Percentiles rank a stretch among this genome's conserved stretches.
Evolutionary conservation across 2,888 invertebrate genomes (phyloP).

Genomic region (Amblyteles armatorius): DNA sequence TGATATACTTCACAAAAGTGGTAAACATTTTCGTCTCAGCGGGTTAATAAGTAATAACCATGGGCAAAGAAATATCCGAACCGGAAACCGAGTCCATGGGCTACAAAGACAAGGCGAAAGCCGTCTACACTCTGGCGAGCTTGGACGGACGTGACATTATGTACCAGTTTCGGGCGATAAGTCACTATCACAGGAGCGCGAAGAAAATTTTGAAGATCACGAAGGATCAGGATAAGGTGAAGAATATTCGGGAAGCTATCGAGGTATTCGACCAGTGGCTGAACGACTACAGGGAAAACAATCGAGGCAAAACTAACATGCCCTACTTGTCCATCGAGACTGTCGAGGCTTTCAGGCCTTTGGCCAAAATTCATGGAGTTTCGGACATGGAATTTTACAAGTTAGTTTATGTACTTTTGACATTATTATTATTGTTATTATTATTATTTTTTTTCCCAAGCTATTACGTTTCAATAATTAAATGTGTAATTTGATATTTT

Average conservation of each 20-base stretch:
- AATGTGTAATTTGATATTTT: no score
- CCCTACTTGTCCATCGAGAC: conserved; percentile 88
- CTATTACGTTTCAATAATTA: neutral
- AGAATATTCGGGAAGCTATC: conserved; percentile 89
- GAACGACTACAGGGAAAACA: conserved; percentile 89
- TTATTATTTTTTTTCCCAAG: neutral
- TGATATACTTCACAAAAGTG: neutral
- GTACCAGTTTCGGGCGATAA: conserved; percentile 88
- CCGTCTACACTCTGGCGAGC: conserved; percentile 88
- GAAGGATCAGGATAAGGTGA: conserved; percentile 89
- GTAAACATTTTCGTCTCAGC: neutral
- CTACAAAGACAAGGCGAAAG: conserved; percentile 90
- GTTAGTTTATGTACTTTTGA: conserved; percentile 66
- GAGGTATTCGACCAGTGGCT: conserved; percentile 90
- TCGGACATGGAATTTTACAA: conserved; percentile 82
- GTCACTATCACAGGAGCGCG: conserved; percentile 87
- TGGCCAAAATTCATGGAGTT: conserved; percentile 86
- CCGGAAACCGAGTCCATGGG: conserved; percentile 88
- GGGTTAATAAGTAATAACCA: conserved; percentile 58
- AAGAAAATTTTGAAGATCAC: conserved; percentile 88
- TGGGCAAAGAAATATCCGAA: conserved; percentile 79
- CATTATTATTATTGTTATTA: no score
- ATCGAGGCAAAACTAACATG: conserved; percentile 89
- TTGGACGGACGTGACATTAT: conserved; percentile 88
- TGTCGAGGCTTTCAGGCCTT: conserved; percentile 86